Evolutionary conservation across 2,888 invertebrate genomes (phyloP), one percentile per base, ranked within the genome.

Genomic region (Tholera decimalis): DNA sequence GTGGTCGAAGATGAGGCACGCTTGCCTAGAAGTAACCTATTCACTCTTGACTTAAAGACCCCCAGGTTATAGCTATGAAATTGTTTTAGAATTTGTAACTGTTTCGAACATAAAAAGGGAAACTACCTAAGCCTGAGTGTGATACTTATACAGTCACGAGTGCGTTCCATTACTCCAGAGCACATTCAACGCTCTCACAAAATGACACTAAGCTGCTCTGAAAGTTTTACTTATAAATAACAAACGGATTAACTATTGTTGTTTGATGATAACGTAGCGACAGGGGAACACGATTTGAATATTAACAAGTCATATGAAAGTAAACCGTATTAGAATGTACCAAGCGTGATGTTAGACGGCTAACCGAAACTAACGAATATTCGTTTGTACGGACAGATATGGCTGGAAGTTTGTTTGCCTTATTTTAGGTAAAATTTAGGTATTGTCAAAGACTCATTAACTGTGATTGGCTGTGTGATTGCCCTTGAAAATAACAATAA

Each of bases 341-440:
- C 83, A 80, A 83, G 71, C 80, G 74, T 62, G 67, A 75, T 60
- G 53, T 79, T 67, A 73, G 44, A 47, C 28, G 49, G 41, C 39
- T 72, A 56, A 51, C 49, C 75, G 56, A 57, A 58, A 22, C 8
- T 13, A 41, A 22, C 44, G 57, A 79, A 66, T 55, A 66, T 73
- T 50, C 54, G 44, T 50, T 46, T 41, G 24, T 8, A 46, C 56
- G 74, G 75, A 24, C 68, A 60, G 41, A 67, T 57, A 50, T 60
- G 56, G 53, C 44, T 30, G 15, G 13, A 28, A 35, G 33, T 41
- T 43, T 20, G 6, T 22, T 55, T 13, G 6, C 3, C n/a, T 26
- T 41, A 20, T 20, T 41, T 46, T 9, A 26, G 9, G 26, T n/a
- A 3, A 24, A 24, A 44, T 8, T 44, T 6, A n/a, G 9, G 18